Base-by-base conservation (phyloP, 2,888 invertebrate species). In the Mythimna vitellina region DNA sequence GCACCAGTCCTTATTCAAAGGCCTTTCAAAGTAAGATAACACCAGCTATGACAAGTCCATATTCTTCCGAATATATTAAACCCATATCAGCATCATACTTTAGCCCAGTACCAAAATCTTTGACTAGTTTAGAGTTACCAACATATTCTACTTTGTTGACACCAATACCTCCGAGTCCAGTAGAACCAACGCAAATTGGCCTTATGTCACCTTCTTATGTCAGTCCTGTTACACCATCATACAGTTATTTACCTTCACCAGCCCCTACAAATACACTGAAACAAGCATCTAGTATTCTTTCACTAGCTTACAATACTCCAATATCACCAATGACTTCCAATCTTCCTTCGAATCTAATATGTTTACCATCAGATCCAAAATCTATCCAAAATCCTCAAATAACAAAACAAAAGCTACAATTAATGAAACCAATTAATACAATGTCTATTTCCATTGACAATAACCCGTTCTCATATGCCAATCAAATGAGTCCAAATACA, bases 401-500 rank as follows among this genome's bases (percentile, higher is more conserved):
- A 22, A 12, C 10, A n/a, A 3, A 17, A 3, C n/a, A 32, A 70
- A 32, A 46, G 17, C 20, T 25, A 62, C 25, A 61, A 25, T 8
- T 57, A 25, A 5, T 70, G 3, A 57, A 12, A 70, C 22, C 17
- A 14, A n/a, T 22, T 1, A 53, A 58, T 29, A 20, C 35, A 35
- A 12, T n/a, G 10, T 35, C 62, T 25, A 17, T 35, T 22, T 5
- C 9, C 0, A 17, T 51, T 38, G 17, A 1, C n/a, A 38, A 10
- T 3, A 63, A 64, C 1, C 53, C 46, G 3, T 58, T 22, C 1
- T 9, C 12, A 29, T 58, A 63, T 22, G 12, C 5, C 9, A 22
- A 78, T 4, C 22, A 63, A 53, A 58, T 17, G 29, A 25, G 14
- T 54, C n/a, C 58, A 53, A 46, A 53, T 9, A 53, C 7, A 12